phyloP scores from a whole-genome alignment of 1,140 invertebrate genomes.

The Archivesica marissinica region DNA sequence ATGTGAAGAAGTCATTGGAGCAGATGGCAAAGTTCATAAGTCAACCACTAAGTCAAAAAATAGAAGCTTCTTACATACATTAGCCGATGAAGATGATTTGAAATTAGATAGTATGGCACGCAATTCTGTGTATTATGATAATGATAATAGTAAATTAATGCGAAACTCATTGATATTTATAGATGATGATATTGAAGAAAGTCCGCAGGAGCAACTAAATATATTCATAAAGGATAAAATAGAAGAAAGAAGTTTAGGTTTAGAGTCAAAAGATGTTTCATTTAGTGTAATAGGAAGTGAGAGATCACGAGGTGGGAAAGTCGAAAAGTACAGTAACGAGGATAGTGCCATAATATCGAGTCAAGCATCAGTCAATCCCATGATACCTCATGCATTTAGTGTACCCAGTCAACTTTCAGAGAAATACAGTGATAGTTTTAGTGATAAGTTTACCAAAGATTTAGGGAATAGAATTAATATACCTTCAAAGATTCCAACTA shows the following conservation, averaged over 20 bases:
- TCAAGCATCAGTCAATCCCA: conserved; percentile 24
- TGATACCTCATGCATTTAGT: conserved; percentile 67
- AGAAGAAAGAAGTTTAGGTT: conserved; percentile 49
- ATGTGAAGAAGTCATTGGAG: conserved; percentile 62
- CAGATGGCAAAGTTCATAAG: conserved; percentile 67
- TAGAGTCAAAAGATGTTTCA: conserved; percentile 55
- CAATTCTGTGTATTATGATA: conserved; percentile 77
- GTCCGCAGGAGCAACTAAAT: conserved; percentile 54
- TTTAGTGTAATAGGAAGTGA: conserved; percentile 27
- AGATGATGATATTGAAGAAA: conserved; percentile 74
- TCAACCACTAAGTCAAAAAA: conserved; percentile 60
- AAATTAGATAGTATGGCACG: conserved; percentile 75
- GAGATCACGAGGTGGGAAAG: conserved; percentile 43
- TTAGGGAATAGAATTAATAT: conserved; percentile 77
- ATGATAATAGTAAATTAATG: conserved; percentile 66
- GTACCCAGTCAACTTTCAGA: conserved; percentile 79
- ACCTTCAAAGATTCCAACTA: conserved; percentile 70
- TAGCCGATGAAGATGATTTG: conserved; percentile 79
- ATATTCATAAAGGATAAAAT: conserved; percentile 58
- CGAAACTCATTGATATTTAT: conserved; percentile 76
- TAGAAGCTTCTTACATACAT: conserved; percentile 72
- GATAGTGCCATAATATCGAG: conserved; percentile 31
- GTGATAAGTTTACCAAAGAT: conserved; percentile 76
- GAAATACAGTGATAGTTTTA: conserved; percentile 15
- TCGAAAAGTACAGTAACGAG: background rate